Conservation (phyloP, 2,888 invertebrate species). For the Macaria notata region DNA sequence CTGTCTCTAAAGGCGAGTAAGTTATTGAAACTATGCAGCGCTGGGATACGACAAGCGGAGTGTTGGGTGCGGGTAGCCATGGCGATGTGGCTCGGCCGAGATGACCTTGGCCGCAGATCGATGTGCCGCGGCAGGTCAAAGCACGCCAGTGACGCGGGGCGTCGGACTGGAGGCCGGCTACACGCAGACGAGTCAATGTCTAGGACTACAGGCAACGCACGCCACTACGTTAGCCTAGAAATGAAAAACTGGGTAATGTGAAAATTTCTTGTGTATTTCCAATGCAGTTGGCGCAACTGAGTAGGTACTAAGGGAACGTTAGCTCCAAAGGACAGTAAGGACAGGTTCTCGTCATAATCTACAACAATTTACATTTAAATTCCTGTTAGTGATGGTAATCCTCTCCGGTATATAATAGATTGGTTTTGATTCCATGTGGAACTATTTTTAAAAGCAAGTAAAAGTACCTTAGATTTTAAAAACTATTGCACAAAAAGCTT, state of each 20-base stretch:
- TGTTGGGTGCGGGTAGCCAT: conserved; percentile 61
- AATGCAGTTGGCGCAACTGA: conserved; percentile 65
- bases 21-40: background rate
- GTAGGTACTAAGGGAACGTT: conserved; percentile 52
- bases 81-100: conserved; percentile 58
- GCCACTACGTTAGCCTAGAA: conserved; percentile 41
- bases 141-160: conserved; percentile 9
- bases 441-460: conserved; percentile 25
- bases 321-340: conserved; percentile 51
- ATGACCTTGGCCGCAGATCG: conserved; percentile 51
- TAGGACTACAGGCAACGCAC: conserved; percentile 32
- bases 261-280: conserved; percentile 74
- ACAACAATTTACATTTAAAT: conserved; percentile 27
- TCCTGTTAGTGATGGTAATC: conserved; percentile 25
- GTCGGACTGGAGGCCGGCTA: conserved; percentile 25
- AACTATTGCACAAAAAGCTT: conserved; percentile 28
- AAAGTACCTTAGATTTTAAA: conserved; percentile 25
- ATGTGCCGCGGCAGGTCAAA: conserved; percentile 48
- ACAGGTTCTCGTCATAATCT: conserved; percentile 33
- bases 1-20: too few species aligned
- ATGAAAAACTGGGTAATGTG: conserved; percentile 74
- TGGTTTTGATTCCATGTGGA: conserved; percentile 28
- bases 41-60: background rate
- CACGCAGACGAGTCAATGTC: conserved; percentile 34
- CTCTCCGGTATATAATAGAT: conserved; percentile 23